Conservation (phyloP, 2,797 vertebrate genomes). For the Sylvia borin region DNA sequence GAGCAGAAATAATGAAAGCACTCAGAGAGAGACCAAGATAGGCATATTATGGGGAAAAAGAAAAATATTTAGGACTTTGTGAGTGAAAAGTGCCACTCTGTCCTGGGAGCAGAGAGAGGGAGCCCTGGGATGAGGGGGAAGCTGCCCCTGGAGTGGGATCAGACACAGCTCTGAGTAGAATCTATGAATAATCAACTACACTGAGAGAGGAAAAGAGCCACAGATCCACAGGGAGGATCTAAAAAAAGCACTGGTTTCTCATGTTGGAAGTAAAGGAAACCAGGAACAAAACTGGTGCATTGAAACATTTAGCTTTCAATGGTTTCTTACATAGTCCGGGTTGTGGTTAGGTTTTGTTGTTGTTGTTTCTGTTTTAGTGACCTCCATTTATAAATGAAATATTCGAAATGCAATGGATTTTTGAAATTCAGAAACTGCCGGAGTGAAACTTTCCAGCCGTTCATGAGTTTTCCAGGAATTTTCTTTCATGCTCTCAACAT, state of each 20-base stretch:
- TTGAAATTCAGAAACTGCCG: background rate
- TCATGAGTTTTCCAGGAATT: no score
- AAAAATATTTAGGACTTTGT: background rate
- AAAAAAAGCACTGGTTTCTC: background rate
- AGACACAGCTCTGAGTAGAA: background rate
- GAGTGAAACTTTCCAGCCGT: background rate
- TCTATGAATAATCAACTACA: background rate
- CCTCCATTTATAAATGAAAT: fast-evolving
- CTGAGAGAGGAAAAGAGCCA: background rate
- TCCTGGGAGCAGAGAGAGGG: background rate
- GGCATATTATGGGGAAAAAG: fast-evolving
- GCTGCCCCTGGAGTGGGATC: background rate
- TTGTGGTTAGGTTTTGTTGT: background rate
- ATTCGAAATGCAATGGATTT: background rate
- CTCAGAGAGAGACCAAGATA: background rate
- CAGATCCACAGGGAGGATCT: background rate
- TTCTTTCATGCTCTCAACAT: no score
- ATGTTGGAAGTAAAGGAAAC: background rate
- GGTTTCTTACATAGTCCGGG: background rate
- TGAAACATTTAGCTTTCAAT: background rate
- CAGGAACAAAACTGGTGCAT: background rate
- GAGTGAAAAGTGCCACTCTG: background rate
- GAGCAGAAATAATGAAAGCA: background rate
- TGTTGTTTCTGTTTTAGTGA: background rate
- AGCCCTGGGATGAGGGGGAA: background rate